phyloP scores from a whole-genome alignment of 2,113 vertebrate genomes.

The Centropus unirufus region DNA sequence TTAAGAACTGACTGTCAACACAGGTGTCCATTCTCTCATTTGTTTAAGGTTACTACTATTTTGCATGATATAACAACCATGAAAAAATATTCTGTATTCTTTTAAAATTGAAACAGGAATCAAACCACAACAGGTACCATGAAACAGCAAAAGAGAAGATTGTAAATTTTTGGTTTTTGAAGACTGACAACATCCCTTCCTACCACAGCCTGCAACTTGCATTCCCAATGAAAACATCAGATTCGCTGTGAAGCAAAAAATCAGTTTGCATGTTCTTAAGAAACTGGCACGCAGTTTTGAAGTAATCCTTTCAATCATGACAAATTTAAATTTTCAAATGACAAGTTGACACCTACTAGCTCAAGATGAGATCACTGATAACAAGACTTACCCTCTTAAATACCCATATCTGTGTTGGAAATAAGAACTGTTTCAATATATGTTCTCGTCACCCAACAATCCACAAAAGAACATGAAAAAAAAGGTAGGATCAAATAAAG shows the following conservation, averaged over 20 bases:
- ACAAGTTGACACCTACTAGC: not conserved
- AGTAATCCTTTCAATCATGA: not conserved
- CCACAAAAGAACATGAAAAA: not conserved
- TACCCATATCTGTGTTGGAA: not conserved
- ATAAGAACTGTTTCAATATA: not conserved
- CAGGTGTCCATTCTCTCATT: not conserved
- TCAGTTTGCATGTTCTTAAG: not conserved
- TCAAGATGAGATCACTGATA: not conserved
- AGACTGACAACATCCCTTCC: not conserved
- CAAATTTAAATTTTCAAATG: not conserved
- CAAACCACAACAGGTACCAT: not conserved
- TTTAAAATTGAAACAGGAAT: not conserved
- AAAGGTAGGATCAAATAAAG: not conserved
- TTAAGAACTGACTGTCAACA: not conserved
- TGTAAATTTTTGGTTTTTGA: constrained; percentile 4
- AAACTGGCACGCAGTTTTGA: not conserved
- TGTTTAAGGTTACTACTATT: not conserved
- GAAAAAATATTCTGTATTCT: not conserved
- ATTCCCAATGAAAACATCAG: not conserved
- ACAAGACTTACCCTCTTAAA: not conserved
- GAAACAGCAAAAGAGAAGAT: not conserved
- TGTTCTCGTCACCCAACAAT: not conserved
- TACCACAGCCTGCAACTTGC: not conserved
- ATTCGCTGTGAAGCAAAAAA: not conserved
- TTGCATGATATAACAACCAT: not conserved